Evolutionary conservation across 1,140 invertebrate genomes (phyloP), one percentile per base, ranked within the genome.

Genomic region (Varroa destructor): DNA sequence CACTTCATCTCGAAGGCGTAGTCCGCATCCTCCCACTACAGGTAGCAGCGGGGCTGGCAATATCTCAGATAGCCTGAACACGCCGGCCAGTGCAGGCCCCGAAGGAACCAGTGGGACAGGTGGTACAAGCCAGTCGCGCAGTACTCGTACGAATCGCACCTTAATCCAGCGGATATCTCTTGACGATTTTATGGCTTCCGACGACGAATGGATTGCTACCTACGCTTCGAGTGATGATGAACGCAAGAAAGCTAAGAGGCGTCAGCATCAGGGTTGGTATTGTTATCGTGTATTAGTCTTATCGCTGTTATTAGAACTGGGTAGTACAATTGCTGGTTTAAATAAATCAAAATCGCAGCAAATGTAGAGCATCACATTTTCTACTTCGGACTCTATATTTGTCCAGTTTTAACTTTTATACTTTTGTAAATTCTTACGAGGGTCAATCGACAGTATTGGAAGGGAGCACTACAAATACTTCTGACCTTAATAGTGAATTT

Each of bases 131-230:
- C 46, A 51, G 46, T 67, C 61, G 3, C 61, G 61, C 12, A 67
- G 61, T 37, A 67, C 61, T 12, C 40, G 61, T 43, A 67, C 61
- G 46, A 40, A 67, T 67, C 61, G 61, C 61, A 67, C 61, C 2
- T 40, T 67, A 46, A 67, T 67, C 61, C 61, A 67, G 36, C 61
- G 61, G 61, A 67, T 67, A 67, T 67, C 61, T 12, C 36, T 67
- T 40, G 61, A 67, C 36, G 61, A 67, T 8, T 67, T 67, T 37
- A 67, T 67, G 61, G 61, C 61, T 40, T 67, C 61, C 61, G 61
- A 67, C 61, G 61, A 67, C 5, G 61, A 67, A 46, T 67, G 61
- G 61, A 67, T 67, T 14, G 61, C 61, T 5, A 67, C 61, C 36
- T 67, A 67, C 61, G 61, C 61, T 8, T 67, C 61, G 37, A 67